Percentiles rank a stretch among this genome's conserved stretches.
These are phyloP conservation scores for Atopsyche davidsoni DNA, from an alignment of 1,140 invertebrate genomes.

Conservation along the genomic window DNA sequence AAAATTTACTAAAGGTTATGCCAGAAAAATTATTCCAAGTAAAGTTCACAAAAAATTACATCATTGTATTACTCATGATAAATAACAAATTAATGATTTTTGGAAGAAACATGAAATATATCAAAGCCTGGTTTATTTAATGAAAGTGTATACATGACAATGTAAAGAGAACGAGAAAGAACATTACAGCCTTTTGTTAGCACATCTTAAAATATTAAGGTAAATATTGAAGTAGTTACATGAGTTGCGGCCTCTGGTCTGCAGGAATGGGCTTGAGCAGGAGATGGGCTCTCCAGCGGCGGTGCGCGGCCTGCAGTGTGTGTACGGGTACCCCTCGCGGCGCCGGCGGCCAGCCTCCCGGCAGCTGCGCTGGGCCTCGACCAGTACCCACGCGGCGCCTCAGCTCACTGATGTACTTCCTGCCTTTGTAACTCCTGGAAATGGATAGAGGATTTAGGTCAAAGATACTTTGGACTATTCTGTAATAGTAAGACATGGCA, in stretches of 20 bases:
- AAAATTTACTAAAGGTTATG: too few species aligned
- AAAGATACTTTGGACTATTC: background rate
- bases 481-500: too few species aligned
- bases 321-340: constrained; percentile 46
- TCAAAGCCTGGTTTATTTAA: too few species aligned
- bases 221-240: constrained; percentile 39
- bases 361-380: constrained; percentile 29
- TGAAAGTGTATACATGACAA: too few species aligned
- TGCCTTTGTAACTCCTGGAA: constrained; percentile 68
- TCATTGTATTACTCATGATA: too few species aligned
- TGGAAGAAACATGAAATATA: too few species aligned
- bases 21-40: too few species aligned
- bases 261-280: constrained; percentile 73
- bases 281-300: constrained; percentile 84
- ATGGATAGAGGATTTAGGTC: background rate
- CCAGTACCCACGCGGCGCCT: constrained; percentile 51
- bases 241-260: constrained; percentile 83
- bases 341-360: constrained; percentile 69
- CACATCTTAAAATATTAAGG: too few species aligned
- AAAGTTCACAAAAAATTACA: too few species aligned
- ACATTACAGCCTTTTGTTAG: too few species aligned
- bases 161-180: too few species aligned
- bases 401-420: constrained; percentile 69
- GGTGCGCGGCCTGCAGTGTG: constrained; percentile 57
- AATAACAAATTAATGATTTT: too few species aligned